Evolutionary conservation across 2,888 invertebrate genomes (phyloP).

Genomic region (Acleris literana): DNA sequence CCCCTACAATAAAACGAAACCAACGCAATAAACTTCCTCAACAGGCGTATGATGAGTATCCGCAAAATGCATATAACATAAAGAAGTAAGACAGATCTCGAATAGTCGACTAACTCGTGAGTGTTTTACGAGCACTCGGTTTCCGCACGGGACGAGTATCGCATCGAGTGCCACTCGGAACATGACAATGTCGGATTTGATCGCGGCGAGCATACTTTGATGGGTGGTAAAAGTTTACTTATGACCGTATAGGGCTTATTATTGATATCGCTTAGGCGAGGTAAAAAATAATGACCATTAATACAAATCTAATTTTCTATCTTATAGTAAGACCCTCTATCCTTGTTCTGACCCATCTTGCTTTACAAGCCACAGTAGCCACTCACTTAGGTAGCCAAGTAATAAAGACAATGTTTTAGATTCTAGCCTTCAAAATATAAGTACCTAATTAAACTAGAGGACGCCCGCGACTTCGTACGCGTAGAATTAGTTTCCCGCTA

Average conservation of each 20-base stretch:
- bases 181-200: constrained; percentile 72
- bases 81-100: constrained; percentile 34
- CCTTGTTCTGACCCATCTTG: too few relatives aligned
- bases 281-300: too few relatives aligned
- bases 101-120: constrained; percentile 53
- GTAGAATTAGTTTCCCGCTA: too few relatives aligned
- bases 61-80: constrained; percentile 57
- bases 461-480: too few relatives aligned
- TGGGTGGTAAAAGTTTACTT: constrained; percentile 65
- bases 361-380: too few relatives aligned
- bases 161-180: constrained; percentile 65
- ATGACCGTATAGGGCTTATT: constrained; percentile 44
- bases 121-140: constrained; percentile 79
- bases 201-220: constrained; percentile 61
- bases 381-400: too few relatives aligned
- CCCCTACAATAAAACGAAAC: constrained; percentile 5
- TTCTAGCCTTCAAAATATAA: too few relatives aligned
- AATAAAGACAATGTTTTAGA: too few relatives aligned
- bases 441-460: too few relatives aligned
- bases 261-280: not conserved
- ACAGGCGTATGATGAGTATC: constrained; percentile 45
- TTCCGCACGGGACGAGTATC: constrained; percentile 62
- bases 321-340: too few relatives aligned
- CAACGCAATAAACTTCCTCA: constrained; percentile 25
- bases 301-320: too few relatives aligned